These are phyloP conservation scores for Silvanus unidentatus DNA, from an alignment of 2,888 invertebrate genomes.

Conservation along the genomic window DNA sequence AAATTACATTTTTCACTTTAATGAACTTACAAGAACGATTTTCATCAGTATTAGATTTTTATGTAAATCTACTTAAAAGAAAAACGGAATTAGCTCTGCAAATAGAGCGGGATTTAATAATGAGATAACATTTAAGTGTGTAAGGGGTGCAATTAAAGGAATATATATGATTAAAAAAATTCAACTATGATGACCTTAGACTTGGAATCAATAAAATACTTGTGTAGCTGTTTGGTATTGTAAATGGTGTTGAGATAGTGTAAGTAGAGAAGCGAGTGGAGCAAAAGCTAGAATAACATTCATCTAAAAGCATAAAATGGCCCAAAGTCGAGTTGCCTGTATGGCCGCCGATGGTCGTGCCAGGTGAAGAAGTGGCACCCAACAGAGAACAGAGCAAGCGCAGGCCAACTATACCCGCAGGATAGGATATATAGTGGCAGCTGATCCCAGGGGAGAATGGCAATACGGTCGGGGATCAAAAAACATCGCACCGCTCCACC, in stretches of 20 bases:
- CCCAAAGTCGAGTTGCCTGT: conserved; percentile 20
- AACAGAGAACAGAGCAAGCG: conserved; percentile 31
- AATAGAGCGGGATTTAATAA: too few species aligned
- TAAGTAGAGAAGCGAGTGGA: background rate
- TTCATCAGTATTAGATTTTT: too few species aligned
- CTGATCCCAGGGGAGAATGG: conserved; percentile 28
- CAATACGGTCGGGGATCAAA: conserved; percentile 16
- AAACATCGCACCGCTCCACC: conserved; percentile 15
- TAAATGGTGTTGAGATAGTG: background rate
- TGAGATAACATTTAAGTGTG: too few species aligned
- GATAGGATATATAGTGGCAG: conserved; percentile 24
- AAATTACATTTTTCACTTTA: too few species aligned
- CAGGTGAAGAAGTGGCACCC: conserved; percentile 41
- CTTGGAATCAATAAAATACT: background rate
- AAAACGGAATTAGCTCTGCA: too few species aligned
- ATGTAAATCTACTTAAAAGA: too few species aligned
- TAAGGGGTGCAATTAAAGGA: too few species aligned
- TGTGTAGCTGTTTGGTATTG: background rate
- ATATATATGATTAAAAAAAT: too few species aligned
- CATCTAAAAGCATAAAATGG: conserved; percentile 19
- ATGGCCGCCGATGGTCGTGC: conserved; percentile 28
- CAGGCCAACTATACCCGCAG: conserved; percentile 18
- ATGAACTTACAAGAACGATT: too few species aligned
- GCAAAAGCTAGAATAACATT: background rate
- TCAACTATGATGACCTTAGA: too few species aligned